Evolutionary conservation across 2,888 invertebrate species (phyloP).

Genomic region (Adineta ricciae): DNA sequence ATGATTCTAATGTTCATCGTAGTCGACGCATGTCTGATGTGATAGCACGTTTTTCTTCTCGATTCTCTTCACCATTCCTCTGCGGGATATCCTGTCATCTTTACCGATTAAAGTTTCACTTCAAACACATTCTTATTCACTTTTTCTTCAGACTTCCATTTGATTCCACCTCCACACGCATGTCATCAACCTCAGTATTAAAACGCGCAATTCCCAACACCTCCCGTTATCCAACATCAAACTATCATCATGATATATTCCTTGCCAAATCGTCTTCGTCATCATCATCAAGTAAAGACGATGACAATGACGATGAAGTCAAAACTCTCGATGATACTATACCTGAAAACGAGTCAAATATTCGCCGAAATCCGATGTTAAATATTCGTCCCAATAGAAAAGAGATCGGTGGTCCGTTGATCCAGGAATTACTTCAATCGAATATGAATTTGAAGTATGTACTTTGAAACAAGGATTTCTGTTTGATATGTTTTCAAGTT

Average conservation of each 20-base stretch:
- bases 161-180: neutral
- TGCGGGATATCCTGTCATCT: neutral
- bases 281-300: neutral
- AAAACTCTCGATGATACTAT: neutral
- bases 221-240: neutral
- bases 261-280: neutral
- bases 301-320: neutral
- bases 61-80: neutral
- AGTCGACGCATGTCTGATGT: neutral
- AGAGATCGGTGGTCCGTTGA: neutral
- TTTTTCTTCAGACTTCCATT: neutral
- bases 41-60: neutral
- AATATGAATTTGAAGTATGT: neutral
- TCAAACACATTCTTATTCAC: neutral
- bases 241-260: neutral
- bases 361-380: neutral
- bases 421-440: neutral
- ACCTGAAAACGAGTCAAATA: neutral
- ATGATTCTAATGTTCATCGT: neutral
- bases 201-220: neutral
- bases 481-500: neutral
- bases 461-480: neutral
- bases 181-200: neutral
- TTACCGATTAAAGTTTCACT: neutral
- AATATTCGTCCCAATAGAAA: neutral